phyloP scores from a whole-genome alignment of 2,888 invertebrate species.

The Melanostoma scalare region DNA sequence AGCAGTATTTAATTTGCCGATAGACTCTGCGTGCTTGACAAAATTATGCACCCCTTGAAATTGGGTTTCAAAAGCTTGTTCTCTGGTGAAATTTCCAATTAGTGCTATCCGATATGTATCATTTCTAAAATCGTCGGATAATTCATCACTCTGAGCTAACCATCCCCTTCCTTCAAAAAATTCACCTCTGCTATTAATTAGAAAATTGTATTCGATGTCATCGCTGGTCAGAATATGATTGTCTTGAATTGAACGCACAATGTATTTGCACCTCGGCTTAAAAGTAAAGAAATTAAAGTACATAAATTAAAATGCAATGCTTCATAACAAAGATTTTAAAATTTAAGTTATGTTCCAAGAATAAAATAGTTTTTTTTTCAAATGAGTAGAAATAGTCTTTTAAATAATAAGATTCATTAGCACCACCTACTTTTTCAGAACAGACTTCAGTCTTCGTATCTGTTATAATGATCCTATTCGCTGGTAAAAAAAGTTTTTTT shows the following conservation, averaged over 20 bases:
- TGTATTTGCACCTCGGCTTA: background rate
- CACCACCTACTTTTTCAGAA: slow-evolving; percentile 17
- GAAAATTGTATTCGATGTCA: slow-evolving; percentile 90
- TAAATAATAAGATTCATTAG: background rate
- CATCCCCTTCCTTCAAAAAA: slow-evolving; percentile 89
- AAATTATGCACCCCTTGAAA: slow-evolving; percentile 83
- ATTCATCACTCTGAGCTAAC: slow-evolving; percentile 81
- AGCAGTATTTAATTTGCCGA: background rate
- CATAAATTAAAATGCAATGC: no score
- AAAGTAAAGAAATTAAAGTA: background rate
- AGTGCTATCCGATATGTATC: slow-evolving; percentile 83
- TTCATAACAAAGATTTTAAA: no score
- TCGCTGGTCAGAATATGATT: slow-evolving; percentile 82
- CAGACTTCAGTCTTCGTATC: slow-evolving; percentile 43
- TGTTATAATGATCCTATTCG: slow-evolving; percentile 21
- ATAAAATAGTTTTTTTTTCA: no score
- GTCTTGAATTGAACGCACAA: slow-evolving; percentile 3
- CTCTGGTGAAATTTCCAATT: slow-evolving; percentile 86
- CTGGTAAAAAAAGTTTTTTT: slow-evolving; percentile 25
- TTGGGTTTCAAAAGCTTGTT: slow-evolving; percentile 83
- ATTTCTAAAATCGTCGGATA: background rate
- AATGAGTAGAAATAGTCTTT: no score
- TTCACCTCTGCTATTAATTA: slow-evolving; percentile 89
- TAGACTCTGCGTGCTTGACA: background rate
- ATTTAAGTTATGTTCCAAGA: no score